A percentile compares a stretch with the other conserved stretches of the same genome.
phyloP scores from a whole-genome alignment of 2,888 invertebrate species.

The Cheilosia variabilis region DNA sequence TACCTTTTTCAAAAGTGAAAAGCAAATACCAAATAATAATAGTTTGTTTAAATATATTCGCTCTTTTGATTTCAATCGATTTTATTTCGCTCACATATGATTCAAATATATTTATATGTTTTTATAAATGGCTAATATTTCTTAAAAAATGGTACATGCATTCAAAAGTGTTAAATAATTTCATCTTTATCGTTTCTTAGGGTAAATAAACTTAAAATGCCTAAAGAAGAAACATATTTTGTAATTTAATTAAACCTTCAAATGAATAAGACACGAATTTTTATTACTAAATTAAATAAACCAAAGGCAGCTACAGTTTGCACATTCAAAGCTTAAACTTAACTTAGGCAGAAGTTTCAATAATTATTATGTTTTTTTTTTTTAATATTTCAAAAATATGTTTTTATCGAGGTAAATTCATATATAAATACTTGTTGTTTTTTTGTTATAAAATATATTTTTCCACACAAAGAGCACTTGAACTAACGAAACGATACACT shows the following conservation, averaged over 20 bases:
- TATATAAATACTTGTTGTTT: conserved; percentile 9
- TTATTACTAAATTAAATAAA: conserved; percentile 34
- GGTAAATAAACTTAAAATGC: conserved; percentile 12
- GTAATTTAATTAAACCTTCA: conserved; percentile 17
- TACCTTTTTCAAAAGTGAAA: background rate
- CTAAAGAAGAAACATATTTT: conserved; percentile 16
- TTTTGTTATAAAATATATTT: conserved; percentile 16
- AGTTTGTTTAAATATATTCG: conserved; percentile 47
- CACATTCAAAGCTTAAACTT: conserved; percentile 61
- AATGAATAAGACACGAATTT: conserved; percentile 64
- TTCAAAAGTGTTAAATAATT: conserved; percentile 51
- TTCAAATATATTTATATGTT: conserved; percentile 43
- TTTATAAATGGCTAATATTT: conserved; percentile 60
- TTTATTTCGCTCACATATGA: conserved; percentile 50
- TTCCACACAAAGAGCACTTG: conserved; percentile 62
- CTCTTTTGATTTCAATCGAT: conserved; percentile 48
- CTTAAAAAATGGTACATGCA: conserved; percentile 58
- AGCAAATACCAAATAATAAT: background rate
- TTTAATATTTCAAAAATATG: conserved; percentile 11
- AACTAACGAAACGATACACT: conserved; percentile 51
- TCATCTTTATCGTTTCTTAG: conserved; percentile 18
- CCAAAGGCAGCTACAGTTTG: conserved; percentile 56
- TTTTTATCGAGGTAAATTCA: background rate
- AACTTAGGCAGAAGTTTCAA: conserved; percentile 34
- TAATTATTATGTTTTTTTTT: background rate